Conservation (phyloP, 2,888 invertebrate genomes). For the Cotesia congregata region DNA sequence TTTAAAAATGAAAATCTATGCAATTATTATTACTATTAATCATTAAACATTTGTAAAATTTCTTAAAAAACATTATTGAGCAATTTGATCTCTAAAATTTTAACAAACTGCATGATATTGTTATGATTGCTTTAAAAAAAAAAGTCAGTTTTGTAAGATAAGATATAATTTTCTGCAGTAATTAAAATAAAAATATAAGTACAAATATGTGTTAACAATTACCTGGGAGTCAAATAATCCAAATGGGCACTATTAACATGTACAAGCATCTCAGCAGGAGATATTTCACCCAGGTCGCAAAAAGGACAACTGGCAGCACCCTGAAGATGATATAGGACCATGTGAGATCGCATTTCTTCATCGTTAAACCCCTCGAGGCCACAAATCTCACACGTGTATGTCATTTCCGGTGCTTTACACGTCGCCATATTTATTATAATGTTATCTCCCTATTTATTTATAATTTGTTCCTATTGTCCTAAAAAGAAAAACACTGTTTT, state of each 20-base stretch:
- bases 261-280: slow-evolving; percentile 81
- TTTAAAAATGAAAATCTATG: no score
- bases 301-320: slow-evolving; percentile 86
- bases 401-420: slow-evolving; percentile 74
- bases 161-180: no score
- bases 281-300: slow-evolving; percentile 82
- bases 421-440: slow-evolving; percentile 66
- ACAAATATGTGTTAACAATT: not conserved
- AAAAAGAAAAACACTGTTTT: not conserved
- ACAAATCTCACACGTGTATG: slow-evolving; percentile 85
- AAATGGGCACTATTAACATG: slow-evolving; percentile 90
- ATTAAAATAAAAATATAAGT: not conserved
- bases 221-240: slow-evolving; percentile 81
- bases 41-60: no score
- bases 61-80: no score
- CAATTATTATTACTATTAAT: no score
- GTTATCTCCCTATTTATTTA: not conserved
- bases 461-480: not conserved
- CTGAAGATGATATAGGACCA: slow-evolving; percentile 83
- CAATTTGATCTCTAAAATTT: no score
- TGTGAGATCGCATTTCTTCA: slow-evolving; percentile 85
- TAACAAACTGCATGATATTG: no score
- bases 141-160: no score
- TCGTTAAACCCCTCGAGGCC: slow-evolving; percentile 86
- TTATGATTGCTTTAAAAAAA: no score